Evolutionary conservation across 2,888 invertebrate species (phyloP).

Genomic region (Dorcus parallelipipedus): DNA sequence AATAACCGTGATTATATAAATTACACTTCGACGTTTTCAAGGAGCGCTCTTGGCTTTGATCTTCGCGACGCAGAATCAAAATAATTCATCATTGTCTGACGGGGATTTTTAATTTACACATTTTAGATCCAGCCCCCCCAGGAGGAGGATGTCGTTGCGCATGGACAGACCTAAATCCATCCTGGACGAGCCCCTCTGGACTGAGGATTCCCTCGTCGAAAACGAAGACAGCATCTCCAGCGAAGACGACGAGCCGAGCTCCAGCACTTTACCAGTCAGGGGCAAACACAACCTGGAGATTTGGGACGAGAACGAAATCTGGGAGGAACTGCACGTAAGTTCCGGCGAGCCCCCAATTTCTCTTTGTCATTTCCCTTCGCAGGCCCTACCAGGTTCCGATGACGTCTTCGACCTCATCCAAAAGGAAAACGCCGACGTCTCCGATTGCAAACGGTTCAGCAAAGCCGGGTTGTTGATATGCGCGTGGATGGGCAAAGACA

Average conservation of each 20-base stretch:
- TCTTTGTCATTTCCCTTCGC: slow-evolving; percentile 14
- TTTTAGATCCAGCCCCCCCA: too few relatives aligned
- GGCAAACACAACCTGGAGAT: slow-evolving; percentile 35
- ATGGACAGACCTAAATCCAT: not conserved
- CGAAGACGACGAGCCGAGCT: slow-evolving; percentile 52
- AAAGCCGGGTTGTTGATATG: slow-evolving; percentile 58
- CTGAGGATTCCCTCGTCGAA: slow-evolving; percentile 13
- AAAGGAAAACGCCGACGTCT: slow-evolving; percentile 4
- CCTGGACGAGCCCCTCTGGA: slow-evolving; percentile 11
- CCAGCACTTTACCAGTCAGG: slow-evolving; percentile 46
- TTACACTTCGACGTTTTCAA: too few relatives aligned
- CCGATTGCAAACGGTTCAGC: slow-evolving; percentile 22
- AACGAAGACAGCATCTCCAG: slow-evolving; percentile 49
- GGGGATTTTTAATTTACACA: too few relatives aligned
- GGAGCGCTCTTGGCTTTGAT: too few relatives aligned
- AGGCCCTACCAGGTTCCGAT: slow-evolving; percentile 52
- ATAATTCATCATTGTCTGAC: too few relatives aligned
- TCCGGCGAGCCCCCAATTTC: not conserved
- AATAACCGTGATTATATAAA: too few relatives aligned
- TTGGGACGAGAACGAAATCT: slow-evolving; percentile 39
- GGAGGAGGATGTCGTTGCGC: not conserved
- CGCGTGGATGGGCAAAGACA: slow-evolving; percentile 59
- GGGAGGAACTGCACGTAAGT: slow-evolving; percentile 40
- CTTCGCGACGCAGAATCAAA: too few relatives aligned
- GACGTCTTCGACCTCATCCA: slow-evolving; percentile 38